Evolutionary conservation across 2,113 vertebrate species (phyloP).

Genomic region (Tretioscincus oriximinensis): DNA sequence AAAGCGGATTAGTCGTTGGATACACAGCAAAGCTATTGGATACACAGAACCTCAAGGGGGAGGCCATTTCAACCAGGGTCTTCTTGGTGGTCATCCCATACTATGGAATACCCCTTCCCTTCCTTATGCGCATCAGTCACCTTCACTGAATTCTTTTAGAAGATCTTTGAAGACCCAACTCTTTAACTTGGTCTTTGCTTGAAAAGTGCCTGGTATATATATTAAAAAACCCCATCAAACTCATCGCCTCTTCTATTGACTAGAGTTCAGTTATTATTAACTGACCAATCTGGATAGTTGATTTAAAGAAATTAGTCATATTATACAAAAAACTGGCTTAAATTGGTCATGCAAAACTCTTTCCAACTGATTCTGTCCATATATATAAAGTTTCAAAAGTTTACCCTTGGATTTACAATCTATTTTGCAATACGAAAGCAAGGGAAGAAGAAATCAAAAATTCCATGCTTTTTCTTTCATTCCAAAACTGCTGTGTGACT

Average conservation of each 20-base stretch:
- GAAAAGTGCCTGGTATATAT: no score
- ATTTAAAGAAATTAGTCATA: background rate
- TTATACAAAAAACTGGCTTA: background rate
- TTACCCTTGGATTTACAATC: constrained; percentile 21
- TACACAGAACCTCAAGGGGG: no score
- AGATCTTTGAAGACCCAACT: no score
- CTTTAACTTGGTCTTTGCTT: no score
- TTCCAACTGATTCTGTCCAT: background rate
- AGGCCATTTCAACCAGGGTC: no score
- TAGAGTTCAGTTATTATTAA: background rate
- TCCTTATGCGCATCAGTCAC: no score
- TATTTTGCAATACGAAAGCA: constrained; percentile 6
- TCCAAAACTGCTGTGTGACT: background rate
- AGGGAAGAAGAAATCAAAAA: background rate
- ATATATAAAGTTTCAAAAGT: background rate
- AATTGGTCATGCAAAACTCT: background rate
- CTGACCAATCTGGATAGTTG: background rate
- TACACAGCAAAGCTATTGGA: no score
- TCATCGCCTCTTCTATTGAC: background rate
- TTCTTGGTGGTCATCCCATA: no score
- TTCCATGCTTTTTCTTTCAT: background rate
- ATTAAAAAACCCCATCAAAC: no score
- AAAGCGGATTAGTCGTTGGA: no score
- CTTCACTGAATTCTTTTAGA: no score
- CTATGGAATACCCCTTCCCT: no score